These are phyloP conservation scores for Drosophila monieri DNA, from an alignment of 2,888 invertebrate genomes.

Conservation along the genomic window DNA sequence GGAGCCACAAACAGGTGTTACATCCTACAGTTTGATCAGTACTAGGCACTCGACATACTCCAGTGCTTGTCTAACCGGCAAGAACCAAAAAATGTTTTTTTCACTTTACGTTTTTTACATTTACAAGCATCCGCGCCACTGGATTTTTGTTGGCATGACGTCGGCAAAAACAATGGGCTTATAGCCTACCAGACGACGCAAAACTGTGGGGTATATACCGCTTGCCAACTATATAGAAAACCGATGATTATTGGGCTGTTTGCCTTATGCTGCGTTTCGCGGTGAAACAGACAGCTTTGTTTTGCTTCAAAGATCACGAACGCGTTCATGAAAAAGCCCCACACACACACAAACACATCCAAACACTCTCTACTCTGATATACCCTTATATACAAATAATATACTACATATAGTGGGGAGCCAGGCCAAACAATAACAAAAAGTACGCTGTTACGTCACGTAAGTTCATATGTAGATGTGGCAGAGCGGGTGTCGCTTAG, in stretches of 20 bases:
- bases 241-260: conserved; percentile 39
- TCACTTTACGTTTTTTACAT: conserved; percentile 66
- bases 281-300: conserved; percentile 72
- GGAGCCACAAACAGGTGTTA: conserved; percentile 52
- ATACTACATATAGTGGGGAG: conserved; percentile 19
- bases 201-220: not conserved
- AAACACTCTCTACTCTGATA: not conserved
- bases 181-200: conserved; percentile 7
- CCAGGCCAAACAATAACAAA: conserved; percentile 62
- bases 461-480: conserved; percentile 54
- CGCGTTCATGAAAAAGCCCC: conserved; percentile 76
- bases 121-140: conserved; percentile 69
- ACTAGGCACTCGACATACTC: conserved; percentile 56
- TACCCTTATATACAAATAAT: conserved; percentile 21
- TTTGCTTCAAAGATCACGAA: conserved; percentile 80
- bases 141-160: conserved; percentile 73
- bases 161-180: conserved; percentile 52
- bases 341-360: conserved; percentile 12
- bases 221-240: conserved; percentile 14
- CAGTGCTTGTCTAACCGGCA: conserved; percentile 55
- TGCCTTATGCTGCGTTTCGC: conserved; percentile 53
- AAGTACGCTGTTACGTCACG: conserved; percentile 73
- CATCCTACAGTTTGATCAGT: conserved; percentile 7
- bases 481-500: conserved; percentile 31
- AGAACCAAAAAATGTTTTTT: conserved; percentile 50